Conservation (phyloP, 2,113 vertebrate genomes). For the Cyprinodon brontotheroides region DNA sequence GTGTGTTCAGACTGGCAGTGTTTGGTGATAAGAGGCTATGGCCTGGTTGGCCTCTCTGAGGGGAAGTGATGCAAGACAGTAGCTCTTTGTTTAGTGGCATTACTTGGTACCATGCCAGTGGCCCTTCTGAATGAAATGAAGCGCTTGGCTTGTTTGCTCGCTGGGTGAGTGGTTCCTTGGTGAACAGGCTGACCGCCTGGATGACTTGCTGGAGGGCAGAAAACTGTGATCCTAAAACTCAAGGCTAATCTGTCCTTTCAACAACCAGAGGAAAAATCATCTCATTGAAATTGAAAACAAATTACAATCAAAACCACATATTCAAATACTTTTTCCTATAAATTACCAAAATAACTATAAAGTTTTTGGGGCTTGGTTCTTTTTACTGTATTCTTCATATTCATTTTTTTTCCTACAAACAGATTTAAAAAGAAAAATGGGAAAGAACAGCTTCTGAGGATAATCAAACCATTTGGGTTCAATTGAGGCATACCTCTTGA, state of each 20-base stretch:
- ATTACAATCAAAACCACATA: not conserved
- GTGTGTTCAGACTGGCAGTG: constrained; percentile 69
- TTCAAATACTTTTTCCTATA: not conserved
- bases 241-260: constrained; percentile 64
- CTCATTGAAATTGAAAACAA: not conserved
- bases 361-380: no score
- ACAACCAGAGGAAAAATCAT: constrained; percentile 36
- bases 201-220: constrained; percentile 66
- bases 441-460: not conserved
- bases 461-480: not conserved
- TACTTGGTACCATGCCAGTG: constrained; percentile 78
- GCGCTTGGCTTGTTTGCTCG: constrained; percentile 72
- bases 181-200: constrained; percentile 63
- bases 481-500: not conserved
- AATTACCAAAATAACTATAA: not conserved
- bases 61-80: constrained; percentile 83
- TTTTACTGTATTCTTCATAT: not conserved
- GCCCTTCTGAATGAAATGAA: constrained; percentile 73
- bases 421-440: not conserved
- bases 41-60: constrained; percentile 68
- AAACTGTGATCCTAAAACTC: constrained; percentile 60
- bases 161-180: constrained; percentile 67
- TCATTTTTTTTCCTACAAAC: not conserved
- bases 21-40: constrained; percentile 78
- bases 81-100: constrained; percentile 81